A percentile compares a stretch with the other conserved stretches of the same genome.
phyloP scores from a whole-genome alignment of 1,140 invertebrate genomes.

The Delia radicum region DNA sequence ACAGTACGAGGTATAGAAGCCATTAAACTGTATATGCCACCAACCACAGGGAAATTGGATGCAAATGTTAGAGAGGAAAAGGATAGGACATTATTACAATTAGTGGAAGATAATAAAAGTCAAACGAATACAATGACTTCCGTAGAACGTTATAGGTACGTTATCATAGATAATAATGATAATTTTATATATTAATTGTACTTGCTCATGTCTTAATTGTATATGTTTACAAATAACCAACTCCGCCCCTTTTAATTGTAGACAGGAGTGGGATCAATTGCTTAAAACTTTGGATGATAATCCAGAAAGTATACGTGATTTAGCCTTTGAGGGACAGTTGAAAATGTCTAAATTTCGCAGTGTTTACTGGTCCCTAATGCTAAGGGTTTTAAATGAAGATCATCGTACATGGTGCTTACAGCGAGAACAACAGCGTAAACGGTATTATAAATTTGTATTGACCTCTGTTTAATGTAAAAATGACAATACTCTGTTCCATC shows the following conservation, averaged over 20 bases:
- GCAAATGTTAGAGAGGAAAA: constrained; percentile 39
- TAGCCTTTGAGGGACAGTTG: constrained; percentile 55
- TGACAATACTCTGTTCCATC: background rate
- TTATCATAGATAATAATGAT: background rate
- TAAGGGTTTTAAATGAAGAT: constrained; percentile 52
- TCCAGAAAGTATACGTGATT: constrained; percentile 41
- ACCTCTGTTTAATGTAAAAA: background rate
- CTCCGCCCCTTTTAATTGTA: background rate
- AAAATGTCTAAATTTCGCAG: constrained; percentile 58
- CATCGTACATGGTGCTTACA: constrained; percentile 50
- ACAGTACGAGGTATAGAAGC: constrained; percentile 50
- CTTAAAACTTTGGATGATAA: constrained; percentile 40
- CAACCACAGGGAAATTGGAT: constrained; percentile 31
- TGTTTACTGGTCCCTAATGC: constrained; percentile 55
- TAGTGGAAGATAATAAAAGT: background rate
- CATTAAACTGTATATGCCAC: constrained; percentile 44
- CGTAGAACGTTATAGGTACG: constrained; percentile 42
- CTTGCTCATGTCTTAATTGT: no score
- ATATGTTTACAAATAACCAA: no score
- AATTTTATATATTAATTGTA: background rate
- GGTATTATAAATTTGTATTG: constrained; percentile 25
- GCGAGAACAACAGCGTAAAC: constrained; percentile 41
- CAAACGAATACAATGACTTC: constrained; percentile 39
- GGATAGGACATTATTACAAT: constrained; percentile 15
- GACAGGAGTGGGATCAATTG: constrained; percentile 53